phyloP scores from a whole-genome alignment of 2,113 vertebrate genomes.

The Hiodon alosoides region DNA sequence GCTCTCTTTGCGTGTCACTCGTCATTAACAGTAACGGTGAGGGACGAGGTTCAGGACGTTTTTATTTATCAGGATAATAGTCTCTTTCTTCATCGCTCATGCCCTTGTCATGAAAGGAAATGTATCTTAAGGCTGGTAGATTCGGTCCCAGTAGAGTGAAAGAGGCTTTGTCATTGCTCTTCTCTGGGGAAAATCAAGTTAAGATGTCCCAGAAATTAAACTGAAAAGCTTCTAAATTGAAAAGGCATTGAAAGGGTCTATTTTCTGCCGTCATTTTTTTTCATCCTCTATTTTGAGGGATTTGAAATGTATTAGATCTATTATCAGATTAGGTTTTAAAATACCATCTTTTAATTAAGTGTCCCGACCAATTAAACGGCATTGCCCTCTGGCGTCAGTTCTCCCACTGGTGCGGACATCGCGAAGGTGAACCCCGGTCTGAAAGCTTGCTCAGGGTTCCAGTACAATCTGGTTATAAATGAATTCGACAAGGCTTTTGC shows the following conservation, averaged over 20 bases:
- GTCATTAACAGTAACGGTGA: too few species aligned
- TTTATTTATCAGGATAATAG: neutral
- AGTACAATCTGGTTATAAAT: too few species aligned
- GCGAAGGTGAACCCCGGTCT: neutral
- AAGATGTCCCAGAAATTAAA: slow-evolving; percentile 18
- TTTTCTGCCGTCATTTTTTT: slow-evolving; percentile 6
- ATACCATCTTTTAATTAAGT: slow-evolving; percentile 1
- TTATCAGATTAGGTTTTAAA: slow-evolving; percentile 8
- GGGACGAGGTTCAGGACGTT: too few species aligned
- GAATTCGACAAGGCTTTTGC: too few species aligned
- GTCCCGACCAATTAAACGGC: neutral
- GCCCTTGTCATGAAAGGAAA: neutral
- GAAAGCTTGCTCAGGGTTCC: too few species aligned
- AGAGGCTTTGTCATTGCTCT: neutral
- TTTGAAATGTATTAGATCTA: neutral
- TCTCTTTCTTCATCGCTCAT: neutral
- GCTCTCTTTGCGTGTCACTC: too few species aligned
- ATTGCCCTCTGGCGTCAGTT: neutral
- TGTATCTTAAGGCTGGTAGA: neutral
- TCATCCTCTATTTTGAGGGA: neutral
- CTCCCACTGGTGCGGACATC: neutral
- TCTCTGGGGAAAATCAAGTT: slow-evolving; percentile 11
- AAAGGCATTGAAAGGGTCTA: slow-evolving; percentile 6
- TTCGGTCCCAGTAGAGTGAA: neutral
- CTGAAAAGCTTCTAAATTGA: slow-evolving; percentile 9